Evolutionary conservation across 2,888 invertebrate genomes (phyloP).

Genomic region (Hecatera dysodea): DNA sequence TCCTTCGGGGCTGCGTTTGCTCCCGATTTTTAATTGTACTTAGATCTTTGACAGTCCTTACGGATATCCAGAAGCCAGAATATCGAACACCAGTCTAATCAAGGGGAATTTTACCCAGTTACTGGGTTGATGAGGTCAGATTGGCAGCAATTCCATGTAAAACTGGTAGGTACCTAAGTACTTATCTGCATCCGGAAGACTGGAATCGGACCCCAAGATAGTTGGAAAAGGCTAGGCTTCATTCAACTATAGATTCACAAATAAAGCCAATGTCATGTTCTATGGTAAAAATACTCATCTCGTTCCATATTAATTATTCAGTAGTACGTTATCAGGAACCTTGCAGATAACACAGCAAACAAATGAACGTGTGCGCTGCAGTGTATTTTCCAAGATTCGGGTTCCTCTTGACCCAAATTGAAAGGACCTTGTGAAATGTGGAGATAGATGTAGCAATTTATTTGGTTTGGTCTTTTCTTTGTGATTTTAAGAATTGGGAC

Average conservation of each 20-base stretch:
- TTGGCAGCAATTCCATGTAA: too few species aligned
- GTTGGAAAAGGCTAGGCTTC: too few species aligned
- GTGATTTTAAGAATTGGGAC: not conserved
- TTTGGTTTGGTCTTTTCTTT: slow-evolving; percentile 11
- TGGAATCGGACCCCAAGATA: too few species aligned
- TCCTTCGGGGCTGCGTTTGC: too few species aligned
- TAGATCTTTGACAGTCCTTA: too few species aligned
- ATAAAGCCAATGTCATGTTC: not conserved
- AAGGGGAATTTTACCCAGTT: too few species aligned
- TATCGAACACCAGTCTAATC: too few species aligned
- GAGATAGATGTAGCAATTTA: not conserved
- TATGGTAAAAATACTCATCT: slow-evolving; percentile 39
- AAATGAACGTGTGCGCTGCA: slow-evolving; percentile 19
- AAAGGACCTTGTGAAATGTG: slow-evolving; percentile 35
- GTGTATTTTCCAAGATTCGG: slow-evolving; percentile 50
- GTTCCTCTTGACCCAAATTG: slow-evolving; percentile 43
- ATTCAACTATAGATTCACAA: not conserved
- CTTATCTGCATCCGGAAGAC: too few species aligned
- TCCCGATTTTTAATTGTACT: too few species aligned
- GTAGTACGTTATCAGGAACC: slow-evolving; percentile 44
- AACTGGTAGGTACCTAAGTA: too few species aligned
- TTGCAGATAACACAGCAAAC: slow-evolving; percentile 50
- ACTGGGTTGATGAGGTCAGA: too few species aligned
- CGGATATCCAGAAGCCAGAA: too few species aligned
- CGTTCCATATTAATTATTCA: slow-evolving; percentile 43